Evolutionary conservation across 2,888 invertebrate genomes (phyloP).

Genomic region (Eupelmus urozonus): DNA sequence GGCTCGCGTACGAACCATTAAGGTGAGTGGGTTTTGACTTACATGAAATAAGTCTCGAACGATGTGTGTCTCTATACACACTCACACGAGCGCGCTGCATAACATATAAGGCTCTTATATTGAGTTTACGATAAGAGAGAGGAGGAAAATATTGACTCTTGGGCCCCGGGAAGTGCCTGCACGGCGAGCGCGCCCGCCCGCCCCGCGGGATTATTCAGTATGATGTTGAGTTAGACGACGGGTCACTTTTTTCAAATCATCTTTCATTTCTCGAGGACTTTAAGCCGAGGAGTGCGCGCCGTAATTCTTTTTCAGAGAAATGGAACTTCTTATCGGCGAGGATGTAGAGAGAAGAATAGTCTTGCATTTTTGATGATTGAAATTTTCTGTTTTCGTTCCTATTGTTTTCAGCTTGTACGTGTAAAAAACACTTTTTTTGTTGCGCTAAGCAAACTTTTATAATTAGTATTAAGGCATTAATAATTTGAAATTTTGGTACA

Average conservation of each 20-base stretch:
- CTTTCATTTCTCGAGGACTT: conserved; percentile 44
- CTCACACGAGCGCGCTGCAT: conserved; percentile 69
- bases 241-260: conserved; percentile 53
- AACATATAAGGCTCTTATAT: conserved; percentile 68
- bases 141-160: conserved; percentile 61
- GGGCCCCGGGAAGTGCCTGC: conserved; percentile 49
- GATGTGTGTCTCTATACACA: conserved; percentile 72
- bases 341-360: too few species aligned
- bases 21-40: conserved; percentile 76
- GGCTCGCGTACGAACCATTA: conserved; percentile 70
- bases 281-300: neutral
- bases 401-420: too few species aligned
- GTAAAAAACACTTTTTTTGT: neutral
- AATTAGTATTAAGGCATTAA: too few species aligned
- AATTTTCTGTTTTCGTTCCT: neutral
- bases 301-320: conserved; percentile 29
- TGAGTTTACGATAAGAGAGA: conserved; percentile 61
- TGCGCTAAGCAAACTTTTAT: neutral
- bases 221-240: conserved; percentile 52
- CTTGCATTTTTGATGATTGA: conserved; percentile 4
- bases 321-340: conserved; percentile 9
- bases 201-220: conserved; percentile 56
- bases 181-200: neutral
- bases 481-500: too few species aligned
- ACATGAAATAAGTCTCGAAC: conserved; percentile 70